Percentiles rank a stretch among this genome's conserved stretches.
Conservation (phyloP, 2,113 vertebrate genomes). For the Leptosomus discolor region DNA sequence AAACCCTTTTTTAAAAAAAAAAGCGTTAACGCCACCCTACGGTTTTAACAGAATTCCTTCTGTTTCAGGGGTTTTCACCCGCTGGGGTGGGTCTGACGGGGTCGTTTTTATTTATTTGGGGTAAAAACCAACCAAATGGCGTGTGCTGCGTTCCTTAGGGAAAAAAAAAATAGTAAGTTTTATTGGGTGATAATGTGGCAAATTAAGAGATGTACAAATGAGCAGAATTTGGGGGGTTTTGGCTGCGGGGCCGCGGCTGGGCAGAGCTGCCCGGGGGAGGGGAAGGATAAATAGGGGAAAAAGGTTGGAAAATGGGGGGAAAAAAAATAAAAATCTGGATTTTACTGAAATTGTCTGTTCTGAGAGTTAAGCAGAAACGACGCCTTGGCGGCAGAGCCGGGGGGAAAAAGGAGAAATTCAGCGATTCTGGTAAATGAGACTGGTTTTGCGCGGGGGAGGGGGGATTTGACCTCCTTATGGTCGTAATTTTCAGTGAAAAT, state of each 20-base stretch:
- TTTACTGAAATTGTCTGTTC: neutral
- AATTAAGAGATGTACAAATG: neutral
- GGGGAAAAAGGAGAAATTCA: neutral
- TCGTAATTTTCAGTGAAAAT: neutral
- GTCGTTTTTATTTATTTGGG: neutral
- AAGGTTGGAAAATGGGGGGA: neutral
- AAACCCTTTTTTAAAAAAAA: neutral
- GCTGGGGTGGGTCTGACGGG: fast-evolving
- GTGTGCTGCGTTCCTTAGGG: fast-evolving
- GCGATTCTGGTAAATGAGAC: fast-evolving
- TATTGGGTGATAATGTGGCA: neutral
- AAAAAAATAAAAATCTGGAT: neutral
- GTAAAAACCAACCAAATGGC: fast-evolving
- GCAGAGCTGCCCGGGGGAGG: fast-evolving
- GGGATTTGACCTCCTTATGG: neutral
- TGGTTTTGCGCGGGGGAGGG: fast-evolving
- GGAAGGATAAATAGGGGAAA: neutral
- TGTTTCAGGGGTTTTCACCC: neutral
- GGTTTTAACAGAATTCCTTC: fast-evolving
- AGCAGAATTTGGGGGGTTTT: neutral
- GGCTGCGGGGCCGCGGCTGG: too few species aligned
- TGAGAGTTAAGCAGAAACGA: neutral
- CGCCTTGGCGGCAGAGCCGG: fast-evolving
- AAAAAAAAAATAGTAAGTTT: neutral
- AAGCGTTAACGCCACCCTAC: fast-evolving